Percentiles rank a stretch among this genome's conserved stretches.
These are phyloP conservation scores for Formica selysi DNA, from an alignment of 1,140 invertebrate genomes.

Conservation along the genomic window DNA sequence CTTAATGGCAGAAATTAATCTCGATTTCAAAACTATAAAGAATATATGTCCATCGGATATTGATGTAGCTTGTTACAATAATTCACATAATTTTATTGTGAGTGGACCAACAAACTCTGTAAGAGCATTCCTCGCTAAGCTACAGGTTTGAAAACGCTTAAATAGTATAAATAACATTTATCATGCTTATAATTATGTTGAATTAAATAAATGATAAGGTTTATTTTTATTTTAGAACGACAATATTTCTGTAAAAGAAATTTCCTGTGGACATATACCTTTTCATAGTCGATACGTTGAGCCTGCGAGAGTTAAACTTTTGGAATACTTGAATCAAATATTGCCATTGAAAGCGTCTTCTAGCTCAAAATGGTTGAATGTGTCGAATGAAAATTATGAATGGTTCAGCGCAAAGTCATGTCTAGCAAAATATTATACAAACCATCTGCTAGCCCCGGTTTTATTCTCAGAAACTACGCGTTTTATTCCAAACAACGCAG, in stretches of 20 bases:
- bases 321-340: constrained; percentile 91
- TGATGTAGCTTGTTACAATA: constrained; percentile 11
- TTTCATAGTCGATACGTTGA: constrained; percentile 91
- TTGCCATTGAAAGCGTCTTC: constrained; percentile 88
- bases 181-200: background rate
- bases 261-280: constrained; percentile 90
- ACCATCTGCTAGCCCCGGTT: too few relatives aligned
- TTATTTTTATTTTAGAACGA: constrained; percentile 85
- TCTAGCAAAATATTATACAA: too few relatives aligned
- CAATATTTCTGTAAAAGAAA: constrained; percentile 91
- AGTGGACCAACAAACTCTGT: constrained; percentile 88
- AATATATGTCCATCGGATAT: background rate
- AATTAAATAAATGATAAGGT: background rate
- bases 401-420: too few relatives aligned
- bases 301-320: constrained; percentile 88
- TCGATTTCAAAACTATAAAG: background rate
- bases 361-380: too few relatives aligned
- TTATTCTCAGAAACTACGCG: too few relatives aligned
- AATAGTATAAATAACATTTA: background rate
- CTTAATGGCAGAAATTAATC: constrained; percentile 22
- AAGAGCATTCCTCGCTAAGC: constrained; percentile 78
- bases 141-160: constrained; percentile 78
- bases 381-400: too few relatives aligned
- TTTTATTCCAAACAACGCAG: too few relatives aligned
- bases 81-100: constrained; percentile 83